These are phyloP conservation scores for Emmelina monodactyla DNA, from an alignment of 2,888 invertebrate genomes.

Conservation along the genomic window DNA sequence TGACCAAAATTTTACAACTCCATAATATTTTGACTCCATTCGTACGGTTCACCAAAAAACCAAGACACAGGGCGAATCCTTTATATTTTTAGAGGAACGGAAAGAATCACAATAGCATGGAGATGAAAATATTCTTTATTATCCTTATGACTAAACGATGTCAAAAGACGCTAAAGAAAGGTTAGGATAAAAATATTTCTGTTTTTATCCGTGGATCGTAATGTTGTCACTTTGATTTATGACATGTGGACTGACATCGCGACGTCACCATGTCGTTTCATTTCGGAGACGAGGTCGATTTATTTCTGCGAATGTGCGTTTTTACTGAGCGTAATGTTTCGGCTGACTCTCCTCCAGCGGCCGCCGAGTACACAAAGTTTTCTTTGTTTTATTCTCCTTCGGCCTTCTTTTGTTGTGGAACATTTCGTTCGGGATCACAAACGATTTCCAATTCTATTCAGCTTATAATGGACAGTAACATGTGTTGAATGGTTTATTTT, in stretches of 20 bases:
- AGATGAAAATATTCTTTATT: too few species aligned
- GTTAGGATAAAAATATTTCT: background rate
- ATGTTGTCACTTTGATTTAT: constrained; percentile 10
- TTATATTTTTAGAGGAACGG: too few species aligned
- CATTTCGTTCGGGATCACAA: constrained; percentile 39
- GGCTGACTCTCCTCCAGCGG: constrained; percentile 24
- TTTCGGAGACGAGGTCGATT: constrained; percentile 6
- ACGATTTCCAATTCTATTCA: too few species aligned
- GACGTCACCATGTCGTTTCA: constrained; percentile 6
- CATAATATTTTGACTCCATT: constrained; percentile 16
- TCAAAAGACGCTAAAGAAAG: constrained; percentile 1
- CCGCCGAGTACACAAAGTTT: constrained; percentile 46
- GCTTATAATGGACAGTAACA: too few species aligned
- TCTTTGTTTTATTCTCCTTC: constrained; percentile 43
- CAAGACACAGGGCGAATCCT: too few species aligned
- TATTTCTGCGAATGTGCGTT: constrained; percentile 9
- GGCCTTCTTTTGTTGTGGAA: constrained; percentile 24
- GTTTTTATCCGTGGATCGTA: constrained; percentile 4
- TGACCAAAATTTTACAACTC: constrained; percentile 28
- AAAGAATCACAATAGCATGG: constrained; percentile 1
- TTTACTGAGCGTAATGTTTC: constrained; percentile 15
- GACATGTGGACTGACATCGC: constrained; percentile 5
- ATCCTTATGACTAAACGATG: too few species aligned
- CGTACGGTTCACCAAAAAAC: constrained; percentile 9
- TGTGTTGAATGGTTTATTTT: too few species aligned